Conservation (phyloP, 2,888 invertebrate genomes). For the Villa cingulata region DNA sequence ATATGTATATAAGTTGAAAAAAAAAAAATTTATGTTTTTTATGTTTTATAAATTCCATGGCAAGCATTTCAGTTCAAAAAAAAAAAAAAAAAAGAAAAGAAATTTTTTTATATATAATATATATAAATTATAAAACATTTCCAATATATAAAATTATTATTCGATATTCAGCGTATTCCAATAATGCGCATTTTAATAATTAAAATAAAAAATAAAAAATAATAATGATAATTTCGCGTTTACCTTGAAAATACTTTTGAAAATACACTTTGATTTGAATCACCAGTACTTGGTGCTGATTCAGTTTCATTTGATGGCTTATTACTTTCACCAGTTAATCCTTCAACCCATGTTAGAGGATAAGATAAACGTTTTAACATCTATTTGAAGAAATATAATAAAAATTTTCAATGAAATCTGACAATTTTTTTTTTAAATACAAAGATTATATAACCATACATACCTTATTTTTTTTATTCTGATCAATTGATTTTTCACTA, state of each 20-base stretch:
- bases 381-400: constrained; percentile 35
- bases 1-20: too few species aligned
- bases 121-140: too few species aligned
- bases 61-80: constrained; percentile 10
- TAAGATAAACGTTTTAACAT: constrained; percentile 85
- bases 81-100: constrained; percentile 4
- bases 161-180: background rate
- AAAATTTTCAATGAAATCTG: too few species aligned
- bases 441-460: background rate
- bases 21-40: too few species aligned
- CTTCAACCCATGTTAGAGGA: constrained; percentile 85
- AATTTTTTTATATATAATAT: too few species aligned
- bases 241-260: constrained; percentile 87
- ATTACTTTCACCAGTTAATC: constrained; percentile 63
- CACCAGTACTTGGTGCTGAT: constrained; percentile 38
- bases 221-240: constrained; percentile 17
- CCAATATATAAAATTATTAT: background rate
- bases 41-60: constrained; percentile 10
- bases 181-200: constrained; percentile 1
- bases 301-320: constrained; percentile 30
- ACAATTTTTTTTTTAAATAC: background rate
- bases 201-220: constrained; percentile 1
- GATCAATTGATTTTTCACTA: constrained; percentile 8
- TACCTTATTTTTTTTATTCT: constrained; percentile 14
- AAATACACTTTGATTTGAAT: constrained; percentile 59